Evolutionary conservation across 2,888 invertebrate species (phyloP).

Genomic region (Sesia apiformis): DNA sequence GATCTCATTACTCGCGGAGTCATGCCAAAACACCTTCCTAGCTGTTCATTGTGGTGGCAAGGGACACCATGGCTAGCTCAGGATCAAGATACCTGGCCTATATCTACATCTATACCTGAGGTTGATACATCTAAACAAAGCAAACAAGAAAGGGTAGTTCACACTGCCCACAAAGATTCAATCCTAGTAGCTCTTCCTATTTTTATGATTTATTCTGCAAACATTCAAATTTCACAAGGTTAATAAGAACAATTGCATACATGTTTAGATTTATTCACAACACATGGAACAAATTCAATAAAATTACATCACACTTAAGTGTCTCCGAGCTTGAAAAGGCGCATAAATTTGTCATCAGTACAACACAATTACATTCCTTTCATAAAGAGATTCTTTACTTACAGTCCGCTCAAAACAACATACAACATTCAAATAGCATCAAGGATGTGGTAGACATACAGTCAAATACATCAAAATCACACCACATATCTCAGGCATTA

Average conservation of each 20-base stretch:
- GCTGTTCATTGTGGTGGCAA: slow-evolving; percentile 3
- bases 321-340: not conserved
- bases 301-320: too few species aligned
- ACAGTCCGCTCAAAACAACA: too few species aligned
- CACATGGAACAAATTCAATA: too few species aligned
- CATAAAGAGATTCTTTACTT: not conserved
- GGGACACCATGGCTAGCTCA: slow-evolving; percentile 2
- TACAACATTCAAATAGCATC: too few species aligned
- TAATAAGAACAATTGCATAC: slow-evolving; percentile 2
- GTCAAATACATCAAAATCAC: too few species aligned
- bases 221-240: not conserved
- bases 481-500: too few species aligned
- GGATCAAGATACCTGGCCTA: not conserved
- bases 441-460: too few species aligned
- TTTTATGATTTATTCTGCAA: not conserved
- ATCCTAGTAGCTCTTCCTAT: too few species aligned
- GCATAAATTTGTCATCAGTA: not conserved
- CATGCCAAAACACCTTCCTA: not conserved
- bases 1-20: slow-evolving; percentile 4
- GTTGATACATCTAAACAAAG: too few species aligned
- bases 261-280: slow-evolving; percentile 1
- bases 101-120: too few species aligned
- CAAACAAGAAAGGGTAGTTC: too few species aligned
- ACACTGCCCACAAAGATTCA: too few species aligned
- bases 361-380: not conserved